phyloP scores from a whole-genome alignment of 1,140 invertebrate genomes.

The Drosophila elegans region DNA sequence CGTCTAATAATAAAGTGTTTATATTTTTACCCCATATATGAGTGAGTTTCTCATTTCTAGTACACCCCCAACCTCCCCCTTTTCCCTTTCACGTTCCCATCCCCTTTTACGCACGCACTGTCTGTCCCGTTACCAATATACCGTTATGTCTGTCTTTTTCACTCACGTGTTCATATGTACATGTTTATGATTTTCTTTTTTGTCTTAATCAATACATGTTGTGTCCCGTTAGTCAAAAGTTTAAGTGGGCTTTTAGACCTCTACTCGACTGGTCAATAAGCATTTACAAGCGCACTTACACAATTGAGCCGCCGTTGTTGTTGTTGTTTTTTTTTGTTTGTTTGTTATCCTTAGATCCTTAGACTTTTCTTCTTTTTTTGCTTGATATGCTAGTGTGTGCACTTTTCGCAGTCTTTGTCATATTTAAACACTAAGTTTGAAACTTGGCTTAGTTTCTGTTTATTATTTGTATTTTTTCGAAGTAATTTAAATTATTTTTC shows the following conservation, averaged over 20 bases:
- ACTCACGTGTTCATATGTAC: conserved; percentile 14
- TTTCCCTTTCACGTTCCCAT: not conserved
- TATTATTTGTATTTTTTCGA: conserved; percentile 5
- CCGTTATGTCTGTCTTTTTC: conserved; percentile 30
- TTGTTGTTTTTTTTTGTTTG: conserved; percentile 22
- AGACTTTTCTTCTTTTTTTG: conserved; percentile 10
- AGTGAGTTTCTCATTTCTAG: not conserved
- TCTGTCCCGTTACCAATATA: conserved; percentile 34
- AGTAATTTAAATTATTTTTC: conserved; percentile 27
- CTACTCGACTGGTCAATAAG: conserved; percentile 18
- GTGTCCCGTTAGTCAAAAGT: conserved; percentile 18
- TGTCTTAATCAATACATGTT: conserved; percentile 50
- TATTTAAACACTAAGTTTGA: conserved; percentile 15
- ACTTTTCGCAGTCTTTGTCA: conserved; percentile 28
- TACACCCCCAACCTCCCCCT: not conserved
- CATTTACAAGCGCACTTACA: conserved; percentile 44
- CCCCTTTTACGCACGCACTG: conserved; percentile 48
- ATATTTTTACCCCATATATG: conserved; percentile 24
- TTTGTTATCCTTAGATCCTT: conserved; percentile 9
- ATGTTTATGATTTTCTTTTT: conserved; percentile 10
- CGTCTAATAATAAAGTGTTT: conserved; percentile 23
- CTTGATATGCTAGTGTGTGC: conserved; percentile 12
- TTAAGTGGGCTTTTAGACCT: conserved; percentile 30
- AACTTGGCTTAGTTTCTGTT: not conserved
- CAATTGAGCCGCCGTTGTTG: conserved; percentile 31